Conservation (phyloP, 2,888 invertebrate species). For the Deilephila porcellus region DNA sequence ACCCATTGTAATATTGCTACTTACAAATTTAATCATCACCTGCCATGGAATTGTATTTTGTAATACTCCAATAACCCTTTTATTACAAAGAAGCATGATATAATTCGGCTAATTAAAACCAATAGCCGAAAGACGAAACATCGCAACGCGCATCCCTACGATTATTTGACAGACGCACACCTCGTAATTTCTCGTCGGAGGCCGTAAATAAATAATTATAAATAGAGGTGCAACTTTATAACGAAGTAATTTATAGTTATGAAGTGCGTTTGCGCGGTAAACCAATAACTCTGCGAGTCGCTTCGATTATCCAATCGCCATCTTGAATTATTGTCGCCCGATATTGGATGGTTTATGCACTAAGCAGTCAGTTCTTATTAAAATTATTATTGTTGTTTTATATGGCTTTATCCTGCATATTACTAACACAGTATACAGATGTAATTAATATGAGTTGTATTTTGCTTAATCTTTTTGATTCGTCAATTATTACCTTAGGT, state of each 20-base stretch:
- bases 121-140: background rate
- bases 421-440: too few species aligned
- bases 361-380: background rate
- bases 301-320: constrained; percentile 55
- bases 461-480: too few species aligned
- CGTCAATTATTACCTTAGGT: too few species aligned
- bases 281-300: constrained; percentile 47
- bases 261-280: constrained; percentile 39
- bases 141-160: background rate
- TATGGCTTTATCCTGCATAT: background rate
- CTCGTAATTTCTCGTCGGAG: constrained; percentile 29
- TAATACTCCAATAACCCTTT: background rate
- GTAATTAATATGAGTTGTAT: too few species aligned
- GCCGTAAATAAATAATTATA: constrained; percentile 31
- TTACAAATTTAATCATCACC: too few species aligned
- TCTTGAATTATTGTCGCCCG: constrained; percentile 57
- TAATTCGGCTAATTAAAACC: background rate
- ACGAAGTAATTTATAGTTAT: constrained; percentile 29
- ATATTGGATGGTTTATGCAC: constrained; percentile 42
- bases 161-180: constrained; percentile 25
- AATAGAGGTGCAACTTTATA: constrained; percentile 27
- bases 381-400: background rate
- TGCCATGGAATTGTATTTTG: too few species aligned
- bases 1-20: too few species aligned
- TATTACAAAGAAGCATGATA: background rate